Conservation (phyloP, 1,140 invertebrate genomes). For the Magallana ariakensis region DNA sequence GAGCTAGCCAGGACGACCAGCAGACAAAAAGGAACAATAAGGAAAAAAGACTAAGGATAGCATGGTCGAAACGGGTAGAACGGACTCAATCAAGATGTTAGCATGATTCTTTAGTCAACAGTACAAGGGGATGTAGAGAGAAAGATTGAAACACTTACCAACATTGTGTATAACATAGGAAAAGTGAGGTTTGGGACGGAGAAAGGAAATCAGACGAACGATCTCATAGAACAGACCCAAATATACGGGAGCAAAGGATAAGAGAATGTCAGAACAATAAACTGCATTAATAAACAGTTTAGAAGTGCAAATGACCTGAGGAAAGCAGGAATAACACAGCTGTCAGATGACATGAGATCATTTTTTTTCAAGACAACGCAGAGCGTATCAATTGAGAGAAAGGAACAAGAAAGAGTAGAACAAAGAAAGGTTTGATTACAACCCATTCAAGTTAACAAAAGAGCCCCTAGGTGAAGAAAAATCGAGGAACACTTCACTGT, state of each 20-base stretch:
- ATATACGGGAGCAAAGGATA: conserved; percentile 36
- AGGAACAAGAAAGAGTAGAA: no score
- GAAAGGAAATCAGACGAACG: not conserved
- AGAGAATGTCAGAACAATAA: conserved; percentile 8
- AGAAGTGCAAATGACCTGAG: no score
- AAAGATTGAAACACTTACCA: conserved; percentile 35
- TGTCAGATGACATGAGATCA: no score
- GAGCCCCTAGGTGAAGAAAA: no score
- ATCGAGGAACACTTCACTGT: no score
- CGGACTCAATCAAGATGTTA: conserved; percentile 37
- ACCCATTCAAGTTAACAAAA: no score
- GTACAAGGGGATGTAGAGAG: conserved; percentile 23
- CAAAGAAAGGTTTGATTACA: no score
- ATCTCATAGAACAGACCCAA: not conserved
- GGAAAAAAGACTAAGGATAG: not conserved
- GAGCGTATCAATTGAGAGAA: no score
- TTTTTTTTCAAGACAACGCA: no score
- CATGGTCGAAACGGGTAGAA: conserved; percentile 36
- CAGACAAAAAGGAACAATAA: not conserved
- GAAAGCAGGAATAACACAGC: no score
- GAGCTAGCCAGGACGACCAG: not conserved
- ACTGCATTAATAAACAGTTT: no score
- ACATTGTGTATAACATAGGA: conserved; percentile 34
- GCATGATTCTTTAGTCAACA: conserved; percentile 9
- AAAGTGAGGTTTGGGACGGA: conserved; percentile 34